Evolutionary conservation across 2,888 invertebrate genomes (phyloP).

Genomic region (Criorhina ranunculi): DNA sequence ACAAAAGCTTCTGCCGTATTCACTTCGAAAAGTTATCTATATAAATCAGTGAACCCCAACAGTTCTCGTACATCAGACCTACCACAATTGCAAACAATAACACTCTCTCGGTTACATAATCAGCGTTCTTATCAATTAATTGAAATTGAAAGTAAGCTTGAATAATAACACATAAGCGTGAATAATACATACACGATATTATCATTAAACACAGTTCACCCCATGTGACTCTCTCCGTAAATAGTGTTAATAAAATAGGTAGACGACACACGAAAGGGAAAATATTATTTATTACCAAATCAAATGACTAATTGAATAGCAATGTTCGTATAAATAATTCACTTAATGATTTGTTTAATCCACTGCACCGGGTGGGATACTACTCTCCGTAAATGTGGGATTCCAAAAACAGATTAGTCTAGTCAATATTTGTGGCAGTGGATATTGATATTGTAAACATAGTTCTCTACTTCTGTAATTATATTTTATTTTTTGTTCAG

Average conservation of each 20-base stretch:
- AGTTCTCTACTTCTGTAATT: neutral
- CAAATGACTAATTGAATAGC: constrained; percentile 30
- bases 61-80: constrained; percentile 42
- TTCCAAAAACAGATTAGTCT: constrained; percentile 18
- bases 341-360: constrained; percentile 39
- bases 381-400: constrained; percentile 12
- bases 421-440: constrained; percentile 37
- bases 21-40: neutral
- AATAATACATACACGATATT: constrained; percentile 41
- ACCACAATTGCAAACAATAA: constrained; percentile 54
- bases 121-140: constrained; percentile 59
- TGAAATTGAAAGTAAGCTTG: constrained; percentile 63
- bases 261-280: constrained; percentile 33
- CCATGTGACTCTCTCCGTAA: constrained; percentile 31
- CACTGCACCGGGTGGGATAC: constrained; percentile 19
- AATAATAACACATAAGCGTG: constrained; percentile 44
- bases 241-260: constrained; percentile 11
- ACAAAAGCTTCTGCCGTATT: constrained; percentile 13
- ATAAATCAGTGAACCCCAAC: constrained; percentile 5
- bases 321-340: constrained; percentile 37
- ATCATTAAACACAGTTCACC: constrained; percentile 39
- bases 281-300: constrained; percentile 38
- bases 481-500: neutral
- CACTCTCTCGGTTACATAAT: constrained; percentile 40
- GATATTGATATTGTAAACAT: constrained; percentile 32